Evolutionary conservation across 1,140 invertebrate genomes (phyloP), one percentile per base, ranked within the genome.

Genomic region (Drosophila yakuba): DNA sequence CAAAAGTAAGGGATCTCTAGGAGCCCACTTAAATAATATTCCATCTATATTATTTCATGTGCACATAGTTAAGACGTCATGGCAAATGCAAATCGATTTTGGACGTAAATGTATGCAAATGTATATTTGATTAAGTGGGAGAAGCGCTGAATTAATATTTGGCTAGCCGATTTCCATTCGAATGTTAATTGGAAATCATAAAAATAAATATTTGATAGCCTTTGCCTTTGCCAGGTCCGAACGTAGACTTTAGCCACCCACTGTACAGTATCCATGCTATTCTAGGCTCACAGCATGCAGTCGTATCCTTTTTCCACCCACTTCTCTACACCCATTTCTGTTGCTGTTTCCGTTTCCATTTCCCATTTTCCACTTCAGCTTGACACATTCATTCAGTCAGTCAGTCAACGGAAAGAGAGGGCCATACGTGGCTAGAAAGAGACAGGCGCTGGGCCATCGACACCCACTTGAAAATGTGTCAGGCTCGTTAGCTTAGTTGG

Each of bases 391-490:
- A 45, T 23, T 71, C 43, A 69, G 63, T 71, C 61, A 67, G 62
- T 67, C 62, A 69, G 66, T 67, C 63, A 71, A 11, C 66, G 15
- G 64, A 62, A n/a, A 44, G 15, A 17, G 56, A 58, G 12, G 25
- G 56, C 10, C n/a, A 38, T 20, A 54, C 2, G 1, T 3, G 51
- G 17, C 35, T 6, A 50, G 45, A 63, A 14, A 59, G 23, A 59
- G 55, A 58, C 11, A 4, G 54, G 20, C 8, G 14, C 12, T 32
- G 54, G 32, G 41, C 28, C 52, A 58, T 66, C 60, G 52, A 59
- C 60, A 75, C 52, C 41, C 72, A 66, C 72, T 66, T 59, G 61
- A 54, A 75, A 67, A 58, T 54, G 72, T 75, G 73, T 75, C 72
- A 75, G 71, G 71, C 72, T 74, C 54, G 41, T 74, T 75, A 75